Percentiles rank a stretch among this genome's conserved stretches.
Evolutionary conservation across 1,140 invertebrate species (phyloP).

Genomic region (Scaptomyza montana): DNA sequence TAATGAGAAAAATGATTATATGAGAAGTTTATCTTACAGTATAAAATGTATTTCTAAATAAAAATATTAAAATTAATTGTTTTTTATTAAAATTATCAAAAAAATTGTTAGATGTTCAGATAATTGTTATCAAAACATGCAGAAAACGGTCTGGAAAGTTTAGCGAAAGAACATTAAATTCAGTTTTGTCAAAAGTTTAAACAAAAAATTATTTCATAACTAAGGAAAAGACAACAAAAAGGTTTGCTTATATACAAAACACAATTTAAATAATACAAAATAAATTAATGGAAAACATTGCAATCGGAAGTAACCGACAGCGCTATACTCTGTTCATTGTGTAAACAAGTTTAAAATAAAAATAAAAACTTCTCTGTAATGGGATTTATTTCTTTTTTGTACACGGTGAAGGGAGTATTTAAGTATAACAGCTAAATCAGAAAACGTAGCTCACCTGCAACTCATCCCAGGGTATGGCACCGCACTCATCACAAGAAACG

Average conservation of each 20-base stretch:
- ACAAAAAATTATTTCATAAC: slow-evolving; percentile 1
- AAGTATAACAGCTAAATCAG: neutral
- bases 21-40: slow-evolving; percentile 76
- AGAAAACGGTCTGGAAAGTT: slow-evolving; percentile 53
- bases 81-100: too few relatives aligned
- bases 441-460: slow-evolving; percentile 89
- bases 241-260: slow-evolving; percentile 42
- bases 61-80: slow-evolving; percentile 8
- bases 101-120: slow-evolving; percentile 48
- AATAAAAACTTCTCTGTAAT: too few relatives aligned
- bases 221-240: slow-evolving; percentile 20
- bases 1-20: slow-evolving; percentile 78
- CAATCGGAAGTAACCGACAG: neutral
- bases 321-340: neutral
- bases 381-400: neutral
- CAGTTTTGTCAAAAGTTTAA: slow-evolving; percentile 15
- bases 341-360: neutral
- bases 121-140: slow-evolving; percentile 72
- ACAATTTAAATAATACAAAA: slow-evolving; percentile 46
- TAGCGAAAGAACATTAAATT: slow-evolving; percentile 60
- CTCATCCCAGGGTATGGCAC: slow-evolving; percentile 95
- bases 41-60: slow-evolving; percentile 39
- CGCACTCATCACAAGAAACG: slow-evolving; percentile 91
- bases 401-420: neutral
- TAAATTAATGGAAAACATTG: neutral